Percentiles rank a stretch among this genome's conserved stretches.
These are phyloP conservation scores for Dinomys branickii DNA, from an alignment of 2,113 vertebrate species.

Conservation along the genomic window DNA sequence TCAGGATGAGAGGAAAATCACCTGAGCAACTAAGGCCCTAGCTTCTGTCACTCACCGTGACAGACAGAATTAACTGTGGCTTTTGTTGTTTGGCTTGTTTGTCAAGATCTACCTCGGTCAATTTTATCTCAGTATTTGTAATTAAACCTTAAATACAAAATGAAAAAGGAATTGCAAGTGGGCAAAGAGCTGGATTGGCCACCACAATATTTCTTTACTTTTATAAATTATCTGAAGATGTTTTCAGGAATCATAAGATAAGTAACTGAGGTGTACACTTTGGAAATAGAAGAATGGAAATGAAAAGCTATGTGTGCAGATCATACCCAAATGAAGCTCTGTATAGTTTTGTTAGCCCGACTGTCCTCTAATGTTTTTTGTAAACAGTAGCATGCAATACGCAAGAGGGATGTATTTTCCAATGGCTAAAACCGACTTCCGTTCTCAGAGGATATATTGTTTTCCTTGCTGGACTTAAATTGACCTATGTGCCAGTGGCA, in stretches of 20 bases:
- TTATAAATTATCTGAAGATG: constrained; percentile 37
- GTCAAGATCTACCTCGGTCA: constrained; percentile 43
- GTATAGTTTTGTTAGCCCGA: neutral
- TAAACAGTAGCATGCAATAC: neutral
- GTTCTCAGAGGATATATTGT: neutral
- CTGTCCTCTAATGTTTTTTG: neutral
- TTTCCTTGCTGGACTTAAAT: neutral
- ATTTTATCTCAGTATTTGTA: constrained; percentile 68
- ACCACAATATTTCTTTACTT: neutral
- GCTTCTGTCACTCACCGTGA: constrained; percentile 31
- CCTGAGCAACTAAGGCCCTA: constrained; percentile 20
- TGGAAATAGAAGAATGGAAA: neutral
- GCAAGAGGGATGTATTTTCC: neutral
- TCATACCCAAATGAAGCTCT: neutral
- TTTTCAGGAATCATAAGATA: neutral
- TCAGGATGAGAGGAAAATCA: constrained; percentile 3
- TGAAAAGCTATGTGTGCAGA: neutral
- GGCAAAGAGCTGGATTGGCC: neutral
- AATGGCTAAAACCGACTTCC: neutral
- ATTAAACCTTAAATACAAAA: constrained; percentile 46
- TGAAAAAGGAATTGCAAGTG: constrained; percentile 7
- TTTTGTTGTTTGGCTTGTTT: constrained; percentile 62
- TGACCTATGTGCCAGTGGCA: neutral
- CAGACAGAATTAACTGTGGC: neutral
- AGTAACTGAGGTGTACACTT: neutral